Conservation (phyloP, 2,113 vertebrate genomes). For the Pygoscelis adeliae region DNA sequence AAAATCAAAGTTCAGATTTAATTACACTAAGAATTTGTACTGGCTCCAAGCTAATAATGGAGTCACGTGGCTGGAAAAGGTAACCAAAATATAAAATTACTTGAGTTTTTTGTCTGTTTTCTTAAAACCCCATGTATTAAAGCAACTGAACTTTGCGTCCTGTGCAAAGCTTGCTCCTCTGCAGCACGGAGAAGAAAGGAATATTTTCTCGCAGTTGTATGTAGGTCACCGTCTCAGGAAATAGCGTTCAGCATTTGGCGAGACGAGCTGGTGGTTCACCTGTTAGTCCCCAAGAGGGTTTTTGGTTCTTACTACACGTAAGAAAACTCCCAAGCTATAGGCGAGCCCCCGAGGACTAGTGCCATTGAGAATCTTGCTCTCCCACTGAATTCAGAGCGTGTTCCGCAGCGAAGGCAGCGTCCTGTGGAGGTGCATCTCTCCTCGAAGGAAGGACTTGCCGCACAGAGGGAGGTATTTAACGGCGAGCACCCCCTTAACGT, state of each 20-base stretch:
- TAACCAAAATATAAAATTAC: fast-evolving
- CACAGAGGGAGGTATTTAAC: background rate
- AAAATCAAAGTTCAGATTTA: background rate
- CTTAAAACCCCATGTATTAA: background rate
- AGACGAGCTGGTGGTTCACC: background rate
- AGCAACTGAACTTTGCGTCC: background rate
- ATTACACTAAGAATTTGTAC: background rate
- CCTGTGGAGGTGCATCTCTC: background rate
- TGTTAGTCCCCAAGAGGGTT: background rate
- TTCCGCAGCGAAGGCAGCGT: fast-evolving
- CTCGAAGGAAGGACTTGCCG: background rate
- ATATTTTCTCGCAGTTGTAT: fast-evolving
- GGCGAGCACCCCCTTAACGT: fast-evolving
- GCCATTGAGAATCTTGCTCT: background rate
- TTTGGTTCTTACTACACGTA: fast-evolving
- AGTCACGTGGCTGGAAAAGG: background rate
- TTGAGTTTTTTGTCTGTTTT: background rate
- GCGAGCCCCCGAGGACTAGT: background rate
- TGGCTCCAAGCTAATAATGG: background rate
- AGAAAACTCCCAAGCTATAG: background rate
- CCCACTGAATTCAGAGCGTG: fast-evolving
- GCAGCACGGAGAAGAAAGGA: background rate
- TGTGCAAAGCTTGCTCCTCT: background rate
- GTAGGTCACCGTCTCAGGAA: background rate
- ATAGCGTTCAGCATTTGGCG: fast-evolving